Evolutionary conservation across 2,113 vertebrate genomes (phyloP).

Genomic region (Callocephalon fimbriatum): DNA sequence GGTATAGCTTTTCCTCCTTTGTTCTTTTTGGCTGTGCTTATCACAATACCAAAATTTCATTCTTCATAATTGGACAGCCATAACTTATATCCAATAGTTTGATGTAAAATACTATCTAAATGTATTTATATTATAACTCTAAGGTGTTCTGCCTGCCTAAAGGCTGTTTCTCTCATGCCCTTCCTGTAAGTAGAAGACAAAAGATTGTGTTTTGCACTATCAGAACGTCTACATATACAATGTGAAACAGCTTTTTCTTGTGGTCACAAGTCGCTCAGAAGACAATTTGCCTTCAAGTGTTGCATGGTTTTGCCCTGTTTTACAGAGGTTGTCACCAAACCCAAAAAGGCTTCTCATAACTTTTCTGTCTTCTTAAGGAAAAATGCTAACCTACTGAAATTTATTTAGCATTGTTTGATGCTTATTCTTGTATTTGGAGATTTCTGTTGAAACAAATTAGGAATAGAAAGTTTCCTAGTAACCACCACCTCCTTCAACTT

Average conservation of each 20-base stretch:
- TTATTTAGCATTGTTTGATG: background rate
- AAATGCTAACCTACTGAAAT: background rate
- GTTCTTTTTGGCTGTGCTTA: slow-evolving; percentile 23
- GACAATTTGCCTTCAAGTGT: background rate
- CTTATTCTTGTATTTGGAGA: background rate
- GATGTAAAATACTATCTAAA: background rate
- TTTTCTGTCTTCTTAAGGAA: background rate
- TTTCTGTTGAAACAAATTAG: slow-evolving; percentile 46
- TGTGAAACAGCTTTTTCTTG: background rate
- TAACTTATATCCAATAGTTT: background rate
- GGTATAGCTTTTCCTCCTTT: background rate
- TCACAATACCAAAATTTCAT: background rate
- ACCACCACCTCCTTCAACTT: background rate
- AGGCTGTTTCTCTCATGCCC: background rate
- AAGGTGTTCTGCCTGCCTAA: background rate
- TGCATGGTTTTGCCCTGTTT: background rate
- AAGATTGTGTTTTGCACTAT: background rate
- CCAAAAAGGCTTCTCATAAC: background rate
- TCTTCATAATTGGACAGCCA: background rate
- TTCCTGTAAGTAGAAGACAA: background rate
- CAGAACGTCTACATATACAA: background rate
- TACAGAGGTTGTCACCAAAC: background rate
- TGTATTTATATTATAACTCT: background rate
- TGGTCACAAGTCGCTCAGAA: background rate
- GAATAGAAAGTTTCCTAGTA: slow-evolving; percentile 21